Evolutionary conservation across 1,140 invertebrate genomes (phyloP).

Genomic region (Tetranychus urticae): DNA sequence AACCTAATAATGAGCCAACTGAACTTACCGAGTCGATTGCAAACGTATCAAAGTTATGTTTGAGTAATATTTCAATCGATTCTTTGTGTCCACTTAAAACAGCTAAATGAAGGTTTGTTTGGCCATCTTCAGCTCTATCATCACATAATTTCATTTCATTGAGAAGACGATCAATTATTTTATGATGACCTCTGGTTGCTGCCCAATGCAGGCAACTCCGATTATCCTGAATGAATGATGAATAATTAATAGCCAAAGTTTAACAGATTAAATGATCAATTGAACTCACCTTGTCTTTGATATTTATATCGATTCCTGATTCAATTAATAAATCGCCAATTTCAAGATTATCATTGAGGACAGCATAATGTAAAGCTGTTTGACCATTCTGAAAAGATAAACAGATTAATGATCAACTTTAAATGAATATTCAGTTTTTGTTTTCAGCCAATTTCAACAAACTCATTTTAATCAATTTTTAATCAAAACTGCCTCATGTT

Average conservation of each 20-base stretch:
- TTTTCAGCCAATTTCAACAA: too few species aligned
- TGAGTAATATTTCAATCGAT: slow-evolving; percentile 9
- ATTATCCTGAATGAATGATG: background rate
- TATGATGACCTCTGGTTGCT: slow-evolving; percentile 40
- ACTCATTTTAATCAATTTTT: too few species aligned
- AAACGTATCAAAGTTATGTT: slow-evolving; percentile 14
- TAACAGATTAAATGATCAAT: slow-evolving; percentile 1
- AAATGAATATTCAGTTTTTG: too few species aligned
- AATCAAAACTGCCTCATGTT: background rate
- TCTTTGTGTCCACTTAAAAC: slow-evolving; percentile 12
- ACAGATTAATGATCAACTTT: too few species aligned
- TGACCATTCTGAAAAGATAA: background rate
- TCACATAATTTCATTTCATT: slow-evolving; percentile 38
- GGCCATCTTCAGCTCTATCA: slow-evolving; percentile 33
- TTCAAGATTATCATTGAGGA: slow-evolving; percentile 20
- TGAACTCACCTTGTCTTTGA: slow-evolving; percentile 21
- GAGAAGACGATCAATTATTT: slow-evolving; percentile 41
- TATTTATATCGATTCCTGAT: slow-evolving; percentile 18
- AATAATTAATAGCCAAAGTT: background rate
- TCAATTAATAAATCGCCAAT: slow-evolving; percentile 20
- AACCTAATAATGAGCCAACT: background rate
- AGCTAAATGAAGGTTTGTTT: slow-evolving; percentile 14
- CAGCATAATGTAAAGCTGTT: slow-evolving; percentile 19
- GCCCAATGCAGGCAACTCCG: slow-evolving; percentile 43
- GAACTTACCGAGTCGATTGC: slow-evolving; percentile 13